Evolutionary conservation across 2,113 vertebrate genomes (phyloP).

Genomic region (Pantherophis guttatus): DNA sequence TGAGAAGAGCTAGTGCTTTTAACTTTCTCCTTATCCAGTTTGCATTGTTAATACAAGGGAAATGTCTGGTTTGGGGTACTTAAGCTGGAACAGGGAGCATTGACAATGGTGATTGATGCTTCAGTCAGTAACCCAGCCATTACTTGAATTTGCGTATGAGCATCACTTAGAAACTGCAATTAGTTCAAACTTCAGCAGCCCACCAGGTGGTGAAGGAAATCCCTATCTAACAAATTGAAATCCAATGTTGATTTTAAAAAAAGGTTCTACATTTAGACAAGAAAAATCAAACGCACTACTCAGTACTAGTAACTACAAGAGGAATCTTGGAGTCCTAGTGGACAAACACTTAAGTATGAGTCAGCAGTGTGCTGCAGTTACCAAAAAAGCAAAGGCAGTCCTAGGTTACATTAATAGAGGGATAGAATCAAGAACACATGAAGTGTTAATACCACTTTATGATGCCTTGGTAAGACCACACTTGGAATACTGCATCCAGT

Average conservation of each 20-base stretch:
- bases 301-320: background rate
- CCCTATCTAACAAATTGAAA: background rate
- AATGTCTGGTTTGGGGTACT: background rate
- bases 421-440: background rate
- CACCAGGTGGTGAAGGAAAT: background rate
- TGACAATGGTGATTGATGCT: background rate
- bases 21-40: background rate
- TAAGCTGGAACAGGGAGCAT: background rate
- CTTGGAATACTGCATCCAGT: background rate
- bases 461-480: background rate
- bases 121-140: background rate
- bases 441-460: background rate
- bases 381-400: background rate
- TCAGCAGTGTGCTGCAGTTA: background rate
- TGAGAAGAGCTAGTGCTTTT: background rate
- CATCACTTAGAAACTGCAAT: background rate
- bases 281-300: background rate
- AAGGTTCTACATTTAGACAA: background rate
- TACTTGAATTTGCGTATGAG: background rate
- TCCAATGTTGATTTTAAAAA: background rate
- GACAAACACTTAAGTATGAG: background rate
- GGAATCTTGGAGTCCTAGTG: background rate
- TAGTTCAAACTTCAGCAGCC: background rate
- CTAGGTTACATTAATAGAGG: background rate
- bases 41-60: background rate